Evolutionary conservation across 1,140 invertebrate genomes (phyloP).

Genomic region (Bombyx mori): DNA sequence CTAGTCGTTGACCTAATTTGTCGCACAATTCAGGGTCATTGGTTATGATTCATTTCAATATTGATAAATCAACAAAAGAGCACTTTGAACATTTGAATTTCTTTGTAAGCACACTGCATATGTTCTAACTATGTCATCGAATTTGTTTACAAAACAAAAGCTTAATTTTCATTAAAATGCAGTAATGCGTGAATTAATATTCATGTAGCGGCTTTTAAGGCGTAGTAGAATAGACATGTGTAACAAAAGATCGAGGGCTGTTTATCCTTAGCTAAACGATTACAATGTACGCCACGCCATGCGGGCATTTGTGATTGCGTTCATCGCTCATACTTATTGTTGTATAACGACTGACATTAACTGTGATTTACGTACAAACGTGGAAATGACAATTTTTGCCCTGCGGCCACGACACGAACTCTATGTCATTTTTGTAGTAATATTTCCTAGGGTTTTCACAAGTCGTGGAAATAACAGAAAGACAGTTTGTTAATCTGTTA

Average conservation of each 20-base stretch:
- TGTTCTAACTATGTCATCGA: too few relatives aligned
- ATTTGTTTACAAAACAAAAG: too few relatives aligned
- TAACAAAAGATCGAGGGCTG: conserved; percentile 7
- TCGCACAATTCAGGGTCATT: too few relatives aligned
- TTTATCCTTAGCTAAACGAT: conserved; percentile 23
- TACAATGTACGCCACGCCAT: conserved; percentile 26
- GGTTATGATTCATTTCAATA: too few relatives aligned
- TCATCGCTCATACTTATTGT: conserved; percentile 9
- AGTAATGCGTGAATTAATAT: not conserved
- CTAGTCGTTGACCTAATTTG: too few relatives aligned
- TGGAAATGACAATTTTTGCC: conserved; percentile 4
- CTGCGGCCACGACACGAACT: conserved; percentile 3
- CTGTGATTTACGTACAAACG: conserved; percentile 12
- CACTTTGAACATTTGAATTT: too few relatives aligned
- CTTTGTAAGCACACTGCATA: too few relatives aligned
- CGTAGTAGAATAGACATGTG: conserved; percentile 14
- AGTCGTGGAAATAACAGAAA: too few relatives aligned
- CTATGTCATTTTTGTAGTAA: too few relatives aligned
- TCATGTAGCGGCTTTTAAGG: conserved; percentile 3
- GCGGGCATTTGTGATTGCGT: conserved; percentile 22
- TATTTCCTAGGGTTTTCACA: too few relatives aligned
- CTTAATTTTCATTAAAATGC: not conserved
- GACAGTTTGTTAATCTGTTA: too few relatives aligned
- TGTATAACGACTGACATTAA: conserved; percentile 14
- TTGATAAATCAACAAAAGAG: too few relatives aligned